phyloP scores from a whole-genome alignment of 1,140 invertebrate species.

The Oedothorax gibbosus region DNA sequence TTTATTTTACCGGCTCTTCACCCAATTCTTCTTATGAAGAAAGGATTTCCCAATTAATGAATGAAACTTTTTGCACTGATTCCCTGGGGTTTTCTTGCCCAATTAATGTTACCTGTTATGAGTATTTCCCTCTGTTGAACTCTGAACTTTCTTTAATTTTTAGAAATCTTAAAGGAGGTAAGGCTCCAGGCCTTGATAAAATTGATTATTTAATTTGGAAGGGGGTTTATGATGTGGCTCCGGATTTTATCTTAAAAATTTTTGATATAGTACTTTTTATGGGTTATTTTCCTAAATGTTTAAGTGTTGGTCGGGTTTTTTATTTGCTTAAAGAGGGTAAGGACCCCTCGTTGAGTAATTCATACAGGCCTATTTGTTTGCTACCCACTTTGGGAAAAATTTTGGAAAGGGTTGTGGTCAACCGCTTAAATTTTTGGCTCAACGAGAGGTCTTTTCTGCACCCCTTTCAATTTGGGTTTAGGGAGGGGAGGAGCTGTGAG shows the following conservation, averaged over 20 bases:
- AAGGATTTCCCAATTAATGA: too few relatives aligned
- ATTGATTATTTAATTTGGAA: background rate
- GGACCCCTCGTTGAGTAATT: background rate
- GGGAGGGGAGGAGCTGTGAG: conserved; percentile 2
- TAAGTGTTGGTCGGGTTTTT: background rate
- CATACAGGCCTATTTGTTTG: background rate
- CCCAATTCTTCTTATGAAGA: too few relatives aligned
- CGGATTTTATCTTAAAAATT: background rate
- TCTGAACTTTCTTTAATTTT: background rate
- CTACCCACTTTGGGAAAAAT: background rate
- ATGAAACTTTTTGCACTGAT: too few relatives aligned
- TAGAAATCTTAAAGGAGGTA: background rate
- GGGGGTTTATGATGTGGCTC: background rate
- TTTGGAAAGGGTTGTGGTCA: background rate
- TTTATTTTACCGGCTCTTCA: too few relatives aligned
- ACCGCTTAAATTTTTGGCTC: background rate
- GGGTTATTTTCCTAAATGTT: background rate
- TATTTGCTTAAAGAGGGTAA: background rate
- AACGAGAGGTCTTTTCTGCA: background rate
- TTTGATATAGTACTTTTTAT: background rate
- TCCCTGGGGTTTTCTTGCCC: too few relatives aligned
- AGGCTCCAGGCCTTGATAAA: background rate
- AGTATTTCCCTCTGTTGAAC: too few relatives aligned
- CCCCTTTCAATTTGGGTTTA: background rate
- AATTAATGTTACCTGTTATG: too few relatives aligned